Base-by-base conservation (phyloP, 2,113 vertebrate genomes). In the Ochotona princeps region DNA sequence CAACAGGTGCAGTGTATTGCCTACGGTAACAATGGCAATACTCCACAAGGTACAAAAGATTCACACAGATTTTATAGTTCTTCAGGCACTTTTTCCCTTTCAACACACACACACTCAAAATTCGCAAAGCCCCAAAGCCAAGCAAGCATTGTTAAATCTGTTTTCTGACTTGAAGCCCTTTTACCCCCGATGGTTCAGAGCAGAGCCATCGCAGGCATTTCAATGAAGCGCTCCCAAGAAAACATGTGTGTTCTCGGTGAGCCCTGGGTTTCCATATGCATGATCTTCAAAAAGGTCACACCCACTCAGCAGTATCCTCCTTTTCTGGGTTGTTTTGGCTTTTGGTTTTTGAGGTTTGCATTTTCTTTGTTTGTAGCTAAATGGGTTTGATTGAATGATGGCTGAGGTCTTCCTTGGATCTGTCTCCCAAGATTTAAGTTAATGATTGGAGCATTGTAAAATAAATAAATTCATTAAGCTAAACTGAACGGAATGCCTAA, bases 391-490 rank as follows among this genome's bases (percentile, higher is more conserved):
- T 25, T 83, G 49, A 73, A 81, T 75, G 54, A 75, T 72, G 65
- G 63, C 47, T 67, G 18, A 26, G 67, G 7, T 69, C 12, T 60
- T 89, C 32, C 76, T 61, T 92, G 28, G n/a, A 20, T 92, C 60
- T 72, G 15, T 25, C 32, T 73, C 73, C 32, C 63, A 83, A 20
- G 20, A 67, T 73, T 89, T 81, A 57, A 87, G 90, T 91, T 80
- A 92, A 73, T 69, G 85, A n/a, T 5, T 67, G 7, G 30, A 89
- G 11, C n/a, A 82, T 90, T 83, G 82, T 32, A n/a, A 63, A 83
- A 91, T 75, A 81, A 94, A 73, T 83, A 88, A 82, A 51, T 60
- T 69, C 47, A 67, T 89, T 86, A 80, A 57, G 7, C 21, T 72
- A 20, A 85, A 79, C n/a, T 25, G 10, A 91, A 79, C n/a, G 18